phyloP scores from a whole-genome alignment of 2,888 invertebrate species.

The Melanotus villosus region DNA sequence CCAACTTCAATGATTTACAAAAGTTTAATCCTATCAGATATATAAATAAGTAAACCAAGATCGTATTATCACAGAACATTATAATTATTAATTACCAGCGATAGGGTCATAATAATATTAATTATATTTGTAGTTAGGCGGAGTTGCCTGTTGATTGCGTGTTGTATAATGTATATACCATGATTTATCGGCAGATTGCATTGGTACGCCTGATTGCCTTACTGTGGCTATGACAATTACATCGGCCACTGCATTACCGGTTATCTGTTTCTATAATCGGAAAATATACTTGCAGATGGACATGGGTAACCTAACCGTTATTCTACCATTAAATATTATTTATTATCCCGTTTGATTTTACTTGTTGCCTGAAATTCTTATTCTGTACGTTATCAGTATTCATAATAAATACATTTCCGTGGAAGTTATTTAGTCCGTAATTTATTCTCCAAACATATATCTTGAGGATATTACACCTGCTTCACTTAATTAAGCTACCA shows the following conservation, averaged over 20 bases:
- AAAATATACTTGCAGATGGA: not conserved
- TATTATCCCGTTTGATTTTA: not conserved
- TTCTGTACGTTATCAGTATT: too few relatives aligned
- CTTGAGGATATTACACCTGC: too few relatives aligned
- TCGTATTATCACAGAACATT: conserved; percentile 25
- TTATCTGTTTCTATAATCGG: not conserved
- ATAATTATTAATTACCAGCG: conserved; percentile 35
- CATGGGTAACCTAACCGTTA: conserved; percentile 6
- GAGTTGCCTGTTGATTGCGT: conserved; percentile 44
- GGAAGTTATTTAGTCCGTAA: too few relatives aligned
- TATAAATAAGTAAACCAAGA: conserved; percentile 10
- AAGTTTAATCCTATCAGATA: conserved; percentile 13
- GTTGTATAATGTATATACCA: conserved; percentile 21
- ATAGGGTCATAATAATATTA: conserved; percentile 34
- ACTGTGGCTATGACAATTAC: conserved; percentile 41
- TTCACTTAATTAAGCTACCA: too few relatives aligned
- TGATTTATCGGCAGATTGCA: conserved; percentile 39
- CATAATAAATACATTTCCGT: too few relatives aligned
- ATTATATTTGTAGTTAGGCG: conserved; percentile 39
- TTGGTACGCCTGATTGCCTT: conserved; percentile 39
- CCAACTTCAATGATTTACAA: conserved; percentile 6
- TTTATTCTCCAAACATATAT: too few relatives aligned
- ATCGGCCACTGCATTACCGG: conserved; percentile 19
- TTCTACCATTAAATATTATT: not conserved
- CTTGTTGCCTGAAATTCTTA: not conserved